Base-by-base conservation (phyloP, 2,797 vertebrate genomes). In the Sebastes dallii region DNA sequence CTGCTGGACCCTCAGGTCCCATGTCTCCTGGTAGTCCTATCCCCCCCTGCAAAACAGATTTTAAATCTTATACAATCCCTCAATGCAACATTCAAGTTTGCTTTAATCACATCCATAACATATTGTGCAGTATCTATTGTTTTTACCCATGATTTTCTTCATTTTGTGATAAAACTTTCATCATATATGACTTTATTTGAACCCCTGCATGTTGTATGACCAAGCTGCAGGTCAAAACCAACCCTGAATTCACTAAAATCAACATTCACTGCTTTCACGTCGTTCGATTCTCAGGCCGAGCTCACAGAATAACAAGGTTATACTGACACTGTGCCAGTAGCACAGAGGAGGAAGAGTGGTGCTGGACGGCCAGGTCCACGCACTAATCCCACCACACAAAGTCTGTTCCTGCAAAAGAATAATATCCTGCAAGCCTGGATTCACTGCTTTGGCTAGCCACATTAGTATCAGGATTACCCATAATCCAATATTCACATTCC, bases 401-500 rank as follows among this genome's bases (percentile, higher is more conserved):
- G 94, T 94, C 83, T 81, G 87, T 84, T 91, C 91, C 89, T 83
- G 92, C 86, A 91, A 76, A 95, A 95, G 86, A 95, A 95, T 89
- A 95, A 94, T 94, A 94, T 94, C 92, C 91, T 92, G 86, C 93
- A 93, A 93, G 93, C 92, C 84, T 92, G 94, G 91, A 90, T 95
- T 94, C 92, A 92, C 92, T 82, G 87, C 89, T 91, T 93, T 88
- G 87, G 68, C 89, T 81, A 78, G 80, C 71, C 84, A 85, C 84
- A 90, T 90, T 93, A 88, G 84, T 78, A 85, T 92, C 81, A 65
- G 94, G 95, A 95, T 96, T 95, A 96, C 24, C 75, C 74, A 81
- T 92, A 94, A 95, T 91, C 93, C 93, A 89, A 91, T 83, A 84
- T 89, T 96, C 95, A 95, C 95, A 96, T 96, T 96, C 96, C 95